Percentiles rank a stretch among this genome's conserved stretches.
phyloP scores from a whole-genome alignment of 37 sponge, comb jelly and placozoan genomes.

The Cladorhizidae sp. region DNA sequence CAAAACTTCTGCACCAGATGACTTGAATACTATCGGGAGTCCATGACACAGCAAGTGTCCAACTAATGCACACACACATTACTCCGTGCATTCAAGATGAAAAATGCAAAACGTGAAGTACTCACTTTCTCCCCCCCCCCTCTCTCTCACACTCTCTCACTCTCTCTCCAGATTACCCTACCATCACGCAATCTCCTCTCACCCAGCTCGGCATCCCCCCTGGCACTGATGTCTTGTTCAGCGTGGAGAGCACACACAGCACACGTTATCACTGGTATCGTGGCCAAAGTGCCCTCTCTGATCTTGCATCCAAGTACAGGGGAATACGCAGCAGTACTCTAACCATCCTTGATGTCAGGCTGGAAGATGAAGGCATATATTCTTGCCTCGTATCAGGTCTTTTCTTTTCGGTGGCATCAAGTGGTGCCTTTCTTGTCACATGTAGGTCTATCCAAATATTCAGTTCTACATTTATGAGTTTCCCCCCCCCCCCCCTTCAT shows the following conservation, averaged over 20 bases:
- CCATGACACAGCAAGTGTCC: too few relatives aligned
- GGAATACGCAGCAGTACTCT: neutral
- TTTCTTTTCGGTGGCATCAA: neutral
- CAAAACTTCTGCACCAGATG: too few relatives aligned
- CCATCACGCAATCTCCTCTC: neutral
- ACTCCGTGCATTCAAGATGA: too few relatives aligned
- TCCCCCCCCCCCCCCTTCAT: too few relatives aligned
- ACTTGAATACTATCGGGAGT: too few relatives aligned
- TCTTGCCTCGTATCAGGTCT: neutral
- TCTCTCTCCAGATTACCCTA: neutral
- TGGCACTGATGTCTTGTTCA: constrained; percentile 2
- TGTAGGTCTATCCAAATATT: too few relatives aligned
- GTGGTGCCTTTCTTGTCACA: neutral
- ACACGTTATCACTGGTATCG: neutral
- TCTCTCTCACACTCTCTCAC: too few relatives aligned
- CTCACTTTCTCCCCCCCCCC: too few relatives aligned
- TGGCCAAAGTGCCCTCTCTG: neutral
- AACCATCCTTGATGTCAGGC: neutral
- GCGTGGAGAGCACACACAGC: neutral
- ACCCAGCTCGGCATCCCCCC: neutral
- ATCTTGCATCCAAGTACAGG: neutral
- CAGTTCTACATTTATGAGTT: too few relatives aligned
- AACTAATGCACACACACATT: too few relatives aligned
- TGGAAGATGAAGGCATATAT: neutral
- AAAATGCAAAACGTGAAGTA: too few relatives aligned